A percentile compares a stretch with the other conserved stretches of the same genome.
Conservation (phyloP, 2,113 vertebrate genomes). For the Phyllopteryx taeniolatus region DNA sequence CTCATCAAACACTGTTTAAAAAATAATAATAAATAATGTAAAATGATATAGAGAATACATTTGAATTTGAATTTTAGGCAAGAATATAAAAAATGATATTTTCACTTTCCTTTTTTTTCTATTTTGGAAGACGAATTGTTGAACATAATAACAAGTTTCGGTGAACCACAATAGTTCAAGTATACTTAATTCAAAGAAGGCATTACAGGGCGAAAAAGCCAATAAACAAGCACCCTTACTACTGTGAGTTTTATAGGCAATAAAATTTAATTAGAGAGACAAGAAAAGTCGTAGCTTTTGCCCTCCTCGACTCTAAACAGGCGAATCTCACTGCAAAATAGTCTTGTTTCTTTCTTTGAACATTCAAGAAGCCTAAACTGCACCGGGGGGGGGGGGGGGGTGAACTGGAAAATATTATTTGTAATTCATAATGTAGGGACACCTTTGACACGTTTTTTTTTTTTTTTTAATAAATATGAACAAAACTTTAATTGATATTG, state of each 20-base stretch:
- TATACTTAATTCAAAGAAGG: conserved; percentile 38
- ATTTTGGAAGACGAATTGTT: conserved; percentile 3
- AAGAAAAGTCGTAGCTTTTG: conserved; percentile 79
- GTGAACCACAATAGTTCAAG: conserved; percentile 10
- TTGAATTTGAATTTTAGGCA: neutral
- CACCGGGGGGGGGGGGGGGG: neutral
- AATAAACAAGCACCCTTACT: conserved; percentile 56
- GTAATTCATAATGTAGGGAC: neutral
- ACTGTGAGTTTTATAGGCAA: conserved; percentile 75
- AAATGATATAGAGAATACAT: neutral
- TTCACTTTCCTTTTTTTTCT: neutral
- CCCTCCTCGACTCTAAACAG: conserved; percentile 78
- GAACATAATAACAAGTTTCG: conserved; percentile 23
- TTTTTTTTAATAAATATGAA: neutral
- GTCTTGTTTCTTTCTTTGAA: conserved; percentile 78
- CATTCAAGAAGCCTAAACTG: conserved; percentile 5
- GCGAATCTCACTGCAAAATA: conserved; percentile 74
- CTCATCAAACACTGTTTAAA: too few relatives aligned
- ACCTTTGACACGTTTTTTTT: neutral
- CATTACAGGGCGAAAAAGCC: conserved; percentile 35
- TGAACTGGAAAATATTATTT: too few relatives aligned
- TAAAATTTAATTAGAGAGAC: conserved; percentile 75
- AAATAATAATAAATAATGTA: too few relatives aligned
- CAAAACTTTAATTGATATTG: neutral
- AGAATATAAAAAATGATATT: neutral